Evolutionary conservation across 2,113 vertebrate genomes (phyloP).

Genomic region (Brienomyrus longianalis): DNA sequence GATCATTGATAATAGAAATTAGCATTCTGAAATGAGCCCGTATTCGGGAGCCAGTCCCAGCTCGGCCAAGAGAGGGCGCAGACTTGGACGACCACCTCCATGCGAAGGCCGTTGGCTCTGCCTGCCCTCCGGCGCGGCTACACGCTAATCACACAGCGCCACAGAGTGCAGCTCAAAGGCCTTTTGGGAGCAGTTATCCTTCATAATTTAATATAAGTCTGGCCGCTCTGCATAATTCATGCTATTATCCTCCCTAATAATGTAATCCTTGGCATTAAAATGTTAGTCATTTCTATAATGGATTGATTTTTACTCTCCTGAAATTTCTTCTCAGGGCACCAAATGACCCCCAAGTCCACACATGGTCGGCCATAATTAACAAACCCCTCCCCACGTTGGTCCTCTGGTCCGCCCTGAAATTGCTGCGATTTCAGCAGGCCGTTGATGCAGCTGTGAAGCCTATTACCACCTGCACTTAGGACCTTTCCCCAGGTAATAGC

Average conservation of each 20-base stretch:
- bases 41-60: conserved; percentile 46
- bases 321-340: background rate
- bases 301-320: conserved; percentile 13
- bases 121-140: background rate
- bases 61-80: conserved; percentile 41
- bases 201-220: background rate
- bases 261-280: background rate
- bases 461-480: conserved; percentile 37
- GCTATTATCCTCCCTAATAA: background rate
- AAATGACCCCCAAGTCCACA: background rate
- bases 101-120: conserved; percentile 14
- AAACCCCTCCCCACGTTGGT: background rate
- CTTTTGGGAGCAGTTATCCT: background rate
- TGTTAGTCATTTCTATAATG: conserved; percentile 12
- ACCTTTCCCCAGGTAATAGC: conserved; percentile 55
- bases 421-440: conserved; percentile 21
- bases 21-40: conserved; percentile 56
- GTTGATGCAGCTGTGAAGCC: conserved; percentile 31
- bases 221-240: background rate
- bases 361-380: conserved; percentile 11
- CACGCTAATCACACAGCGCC: background rate
- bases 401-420: conserved; percentile 9
- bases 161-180: background rate
- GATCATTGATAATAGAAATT: conserved; percentile 61
- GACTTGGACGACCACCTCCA: background rate